Conservation (phyloP, 1,140 invertebrate genomes). For the Calephelis nemesis region DNA sequence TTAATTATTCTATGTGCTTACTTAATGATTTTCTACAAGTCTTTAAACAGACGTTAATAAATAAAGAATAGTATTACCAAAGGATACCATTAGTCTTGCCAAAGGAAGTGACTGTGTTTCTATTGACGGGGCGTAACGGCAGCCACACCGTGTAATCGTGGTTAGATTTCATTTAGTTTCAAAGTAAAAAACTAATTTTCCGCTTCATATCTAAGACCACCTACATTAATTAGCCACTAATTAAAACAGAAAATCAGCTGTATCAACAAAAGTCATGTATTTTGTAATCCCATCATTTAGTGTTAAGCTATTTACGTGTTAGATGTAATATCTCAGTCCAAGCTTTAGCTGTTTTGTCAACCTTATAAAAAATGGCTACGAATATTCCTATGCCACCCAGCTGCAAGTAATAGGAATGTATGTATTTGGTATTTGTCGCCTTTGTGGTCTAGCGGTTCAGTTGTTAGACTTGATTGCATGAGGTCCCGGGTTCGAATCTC, state of each 20-base stretch:
- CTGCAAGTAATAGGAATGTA: no score
- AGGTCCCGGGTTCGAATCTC: no score
- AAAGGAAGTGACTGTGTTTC: conserved; percentile 53
- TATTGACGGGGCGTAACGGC: conserved; percentile 37
- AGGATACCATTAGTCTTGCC: conserved; percentile 38
- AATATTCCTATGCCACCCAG: no score
- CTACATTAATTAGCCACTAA: conserved; percentile 20
- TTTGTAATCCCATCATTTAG: neutral
- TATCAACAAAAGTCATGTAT: neutral
- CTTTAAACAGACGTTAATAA: conserved; percentile 33
- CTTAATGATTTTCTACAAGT: no score
- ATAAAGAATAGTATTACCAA: conserved; percentile 19
- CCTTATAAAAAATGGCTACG: no score
- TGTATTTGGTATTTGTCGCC: no score
- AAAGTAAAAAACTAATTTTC: conserved; percentile 40
- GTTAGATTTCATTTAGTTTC: conserved; percentile 51
- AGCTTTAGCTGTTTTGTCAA: no score
- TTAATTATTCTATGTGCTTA: no score
- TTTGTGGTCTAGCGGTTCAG: no score
- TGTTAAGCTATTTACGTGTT: neutral
- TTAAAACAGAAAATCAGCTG: neutral
- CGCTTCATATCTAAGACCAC: conserved; percentile 49
- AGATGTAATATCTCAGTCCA: neutral
- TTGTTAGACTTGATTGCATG: no score
- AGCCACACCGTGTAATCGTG: conserved; percentile 51